phyloP scores from a whole-genome alignment of 2,113 vertebrate species.

The Butorides virescens region DNA sequence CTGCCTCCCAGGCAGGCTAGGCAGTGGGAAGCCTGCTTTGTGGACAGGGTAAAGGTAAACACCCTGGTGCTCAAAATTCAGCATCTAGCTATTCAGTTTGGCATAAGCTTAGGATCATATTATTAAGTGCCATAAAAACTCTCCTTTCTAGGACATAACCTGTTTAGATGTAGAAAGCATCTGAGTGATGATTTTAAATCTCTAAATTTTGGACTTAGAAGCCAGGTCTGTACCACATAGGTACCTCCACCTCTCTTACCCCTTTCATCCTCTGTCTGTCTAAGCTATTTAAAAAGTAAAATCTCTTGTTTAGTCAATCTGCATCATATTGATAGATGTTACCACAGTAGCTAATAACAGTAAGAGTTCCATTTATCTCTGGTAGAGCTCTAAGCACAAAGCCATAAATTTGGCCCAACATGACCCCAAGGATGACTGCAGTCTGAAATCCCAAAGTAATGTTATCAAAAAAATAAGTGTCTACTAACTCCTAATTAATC shows the following conservation, averaged over 20 bases:
- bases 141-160: neutral
- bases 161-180: neutral
- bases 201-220: neutral
- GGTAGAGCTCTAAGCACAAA: neutral
- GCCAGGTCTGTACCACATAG: neutral
- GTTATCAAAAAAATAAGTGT: neutral
- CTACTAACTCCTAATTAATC: constrained; percentile 9
- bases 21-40: neutral
- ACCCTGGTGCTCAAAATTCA: neutral
- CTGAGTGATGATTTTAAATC: neutral
- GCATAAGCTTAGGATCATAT: neutral
- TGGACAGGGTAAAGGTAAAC: neutral
- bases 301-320: neutral
- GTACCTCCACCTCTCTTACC: neutral
- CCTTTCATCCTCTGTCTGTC: neutral
- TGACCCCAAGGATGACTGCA: neutral
- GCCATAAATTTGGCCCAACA: neutral
- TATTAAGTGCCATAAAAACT: neutral
- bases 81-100: neutral
- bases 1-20: neutral
- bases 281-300: neutral
- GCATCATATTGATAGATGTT: neutral
- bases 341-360: neutral
- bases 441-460: neutral
- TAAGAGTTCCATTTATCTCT: neutral